A percentile compares a stretch with the other conserved stretches of the same genome.
phyloP scores from a whole-genome alignment of 2,113 vertebrate species.

The Perognathus longimembris region DNA sequence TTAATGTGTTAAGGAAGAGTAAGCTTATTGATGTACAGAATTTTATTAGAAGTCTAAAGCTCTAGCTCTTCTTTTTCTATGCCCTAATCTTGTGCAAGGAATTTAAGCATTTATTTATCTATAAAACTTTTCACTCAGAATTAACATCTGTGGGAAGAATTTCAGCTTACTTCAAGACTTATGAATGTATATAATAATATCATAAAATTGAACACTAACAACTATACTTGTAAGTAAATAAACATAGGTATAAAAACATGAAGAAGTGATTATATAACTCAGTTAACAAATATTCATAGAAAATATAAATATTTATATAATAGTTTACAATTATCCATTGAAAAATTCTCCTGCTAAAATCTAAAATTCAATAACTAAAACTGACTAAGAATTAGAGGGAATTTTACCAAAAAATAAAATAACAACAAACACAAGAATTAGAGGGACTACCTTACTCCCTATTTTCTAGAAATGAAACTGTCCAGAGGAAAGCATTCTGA shows the following conservation, averaged over 20 bases:
- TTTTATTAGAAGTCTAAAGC: conserved; percentile 49
- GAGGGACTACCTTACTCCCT: not conserved
- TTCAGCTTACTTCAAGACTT: conserved; percentile 40
- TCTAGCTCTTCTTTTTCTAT: not conserved
- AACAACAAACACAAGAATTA: too few relatives aligned
- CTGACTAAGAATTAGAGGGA: not conserved
- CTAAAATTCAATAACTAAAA: not conserved
- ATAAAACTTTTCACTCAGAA: conserved; percentile 19
- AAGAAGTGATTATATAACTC: conserved; percentile 31
- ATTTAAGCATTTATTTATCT: conserved; percentile 26
- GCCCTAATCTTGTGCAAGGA: not conserved
- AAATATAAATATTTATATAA: conserved; percentile 11
- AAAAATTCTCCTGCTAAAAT: not conserved
- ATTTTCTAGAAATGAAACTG: conserved; percentile 5
- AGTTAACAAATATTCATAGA: conserved; percentile 10
- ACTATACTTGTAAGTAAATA: not conserved
- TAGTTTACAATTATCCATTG: not conserved
- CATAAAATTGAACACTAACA: not conserved
- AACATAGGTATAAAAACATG: not conserved
- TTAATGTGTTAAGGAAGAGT: conserved; percentile 42
- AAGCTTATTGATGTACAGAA: not conserved
- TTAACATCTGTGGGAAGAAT: not conserved
- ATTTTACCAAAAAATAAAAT: too few relatives aligned
- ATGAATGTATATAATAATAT: conserved; percentile 27
- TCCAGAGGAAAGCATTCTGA: not conserved